These are phyloP conservation scores for Paramisgurnus dabryanus DNA, from an alignment of 2,113 vertebrate genomes.

Conservation along the genomic window DNA sequence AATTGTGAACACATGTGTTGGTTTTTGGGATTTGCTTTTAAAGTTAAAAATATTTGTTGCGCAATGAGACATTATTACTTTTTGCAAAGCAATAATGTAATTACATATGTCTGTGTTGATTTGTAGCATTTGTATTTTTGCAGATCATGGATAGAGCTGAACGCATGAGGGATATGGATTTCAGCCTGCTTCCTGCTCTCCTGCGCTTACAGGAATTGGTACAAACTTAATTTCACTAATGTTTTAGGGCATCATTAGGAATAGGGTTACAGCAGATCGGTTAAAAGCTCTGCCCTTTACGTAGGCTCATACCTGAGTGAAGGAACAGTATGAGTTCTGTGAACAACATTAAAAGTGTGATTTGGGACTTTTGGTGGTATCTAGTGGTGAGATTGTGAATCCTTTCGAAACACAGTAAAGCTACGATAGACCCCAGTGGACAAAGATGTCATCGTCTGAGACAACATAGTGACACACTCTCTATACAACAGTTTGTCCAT, in stretches of 20 bases:
- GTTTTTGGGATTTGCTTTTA: background rate
- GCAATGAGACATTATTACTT: too few species aligned
- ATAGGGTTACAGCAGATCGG: background rate
- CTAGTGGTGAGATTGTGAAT: too few species aligned
- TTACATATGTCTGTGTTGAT: too few species aligned
- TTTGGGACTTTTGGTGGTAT: too few species aligned
- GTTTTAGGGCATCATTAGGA: background rate
- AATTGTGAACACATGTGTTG: too few species aligned
- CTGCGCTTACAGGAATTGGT: slow-evolving; percentile 95
- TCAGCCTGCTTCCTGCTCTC: slow-evolving; percentile 89
- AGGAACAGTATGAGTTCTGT: background rate
- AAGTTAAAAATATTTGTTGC: background rate
- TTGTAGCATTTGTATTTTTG: slow-evolving; percentile 11
- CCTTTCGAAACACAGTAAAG: too few species aligned
- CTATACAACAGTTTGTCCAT: too few species aligned
- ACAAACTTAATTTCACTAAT: slow-evolving; percentile 52
- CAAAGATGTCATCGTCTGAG: too few species aligned
- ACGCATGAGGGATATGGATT: slow-evolving; percentile 87
- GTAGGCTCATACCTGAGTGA: background rate
- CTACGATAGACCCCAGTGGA: too few species aligned
- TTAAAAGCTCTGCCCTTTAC: background rate
- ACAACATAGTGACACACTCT: too few species aligned
- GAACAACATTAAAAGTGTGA: too few species aligned
- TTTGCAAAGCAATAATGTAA: background rate
- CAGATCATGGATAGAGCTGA: slow-evolving; percentile 95